These are phyloP conservation scores for Mantis religiosa DNA, from an alignment of 2,888 invertebrate species.

Conservation along the genomic window DNA sequence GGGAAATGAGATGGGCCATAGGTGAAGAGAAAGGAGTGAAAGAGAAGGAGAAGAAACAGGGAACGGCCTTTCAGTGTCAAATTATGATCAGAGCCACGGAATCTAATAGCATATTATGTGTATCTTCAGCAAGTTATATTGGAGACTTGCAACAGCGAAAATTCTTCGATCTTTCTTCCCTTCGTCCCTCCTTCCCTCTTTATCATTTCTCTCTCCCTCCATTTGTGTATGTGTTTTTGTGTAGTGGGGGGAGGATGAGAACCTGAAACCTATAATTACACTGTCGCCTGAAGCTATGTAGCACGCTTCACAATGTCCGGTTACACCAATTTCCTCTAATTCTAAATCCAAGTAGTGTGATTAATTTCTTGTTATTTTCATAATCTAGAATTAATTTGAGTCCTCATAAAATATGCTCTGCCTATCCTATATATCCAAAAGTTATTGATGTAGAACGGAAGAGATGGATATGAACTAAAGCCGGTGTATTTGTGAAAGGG, in stretches of 20 bases:
- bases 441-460: background rate
- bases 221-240: background rate
- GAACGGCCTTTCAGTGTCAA: too few species aligned
- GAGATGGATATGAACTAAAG: background rate
- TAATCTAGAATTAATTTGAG: background rate
- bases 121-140: too few species aligned
- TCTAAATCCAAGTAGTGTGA: background rate
- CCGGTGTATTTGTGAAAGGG: background rate
- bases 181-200: too few species aligned
- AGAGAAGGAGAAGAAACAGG: too few species aligned
- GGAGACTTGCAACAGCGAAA: too few species aligned
- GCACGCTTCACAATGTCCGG: conserved; percentile 5
- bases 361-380: background rate
- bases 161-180: too few species aligned
- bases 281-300: conserved; percentile 8
- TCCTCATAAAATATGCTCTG: background rate
- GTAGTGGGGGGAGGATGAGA: background rate
- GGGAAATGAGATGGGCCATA: too few species aligned
- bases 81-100: too few species aligned
- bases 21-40: too few species aligned
- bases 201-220: background rate
- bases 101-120: too few species aligned
- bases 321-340: conserved; percentile 1
- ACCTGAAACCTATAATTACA: conserved; percentile 5
- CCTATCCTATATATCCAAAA: background rate